Percentiles rank a stretch among this genome's conserved stretches.
These are phyloP conservation scores for Nemoura dubitans DNA, from an alignment of 2,888 invertebrate genomes.

Conservation along the genomic window DNA sequence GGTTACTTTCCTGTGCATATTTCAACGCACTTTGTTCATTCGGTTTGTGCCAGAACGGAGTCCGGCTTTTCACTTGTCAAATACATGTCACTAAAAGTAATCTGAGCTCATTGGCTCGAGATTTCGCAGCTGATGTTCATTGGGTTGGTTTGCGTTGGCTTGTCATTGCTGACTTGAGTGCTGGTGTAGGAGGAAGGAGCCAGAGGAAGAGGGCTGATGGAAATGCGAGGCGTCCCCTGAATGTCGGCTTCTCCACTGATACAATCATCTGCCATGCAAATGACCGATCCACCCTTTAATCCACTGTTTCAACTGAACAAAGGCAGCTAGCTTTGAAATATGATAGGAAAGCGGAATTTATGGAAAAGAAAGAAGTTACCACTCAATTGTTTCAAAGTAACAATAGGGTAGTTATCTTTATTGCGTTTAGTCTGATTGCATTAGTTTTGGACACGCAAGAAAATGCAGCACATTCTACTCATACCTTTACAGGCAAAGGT, in stretches of 20 bases:
- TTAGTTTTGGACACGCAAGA: neutral
- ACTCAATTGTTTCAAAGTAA: conserved; percentile 16
- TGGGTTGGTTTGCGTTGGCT: neutral
- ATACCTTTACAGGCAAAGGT: neutral
- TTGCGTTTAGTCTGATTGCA: neutral
- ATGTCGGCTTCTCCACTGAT: conserved; percentile 20
- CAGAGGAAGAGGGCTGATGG: conserved; percentile 9
- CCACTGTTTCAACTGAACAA: conserved; percentile 21
- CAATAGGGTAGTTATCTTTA: conserved; percentile 25
- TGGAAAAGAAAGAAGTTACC: conserved; percentile 20
- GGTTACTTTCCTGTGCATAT: neutral
- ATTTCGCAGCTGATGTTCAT: neutral
- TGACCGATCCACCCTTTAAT: conserved; percentile 33
- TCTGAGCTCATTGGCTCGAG: neutral
- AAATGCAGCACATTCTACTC: no score
- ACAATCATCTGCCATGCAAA: conserved; percentile 32
- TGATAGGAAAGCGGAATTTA: conserved; percentile 30
- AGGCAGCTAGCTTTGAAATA: conserved; percentile 30
- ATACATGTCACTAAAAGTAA: conserved; percentile 1
- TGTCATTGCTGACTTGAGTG: neutral
- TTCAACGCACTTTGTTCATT: neutral
- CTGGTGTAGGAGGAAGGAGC: no score
- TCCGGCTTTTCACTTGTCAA: neutral
- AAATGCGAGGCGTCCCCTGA: neutral
- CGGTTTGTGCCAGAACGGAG: neutral